Conservation (phyloP, 1,140 invertebrate genomes). For the Drosophila orosa region DNA sequence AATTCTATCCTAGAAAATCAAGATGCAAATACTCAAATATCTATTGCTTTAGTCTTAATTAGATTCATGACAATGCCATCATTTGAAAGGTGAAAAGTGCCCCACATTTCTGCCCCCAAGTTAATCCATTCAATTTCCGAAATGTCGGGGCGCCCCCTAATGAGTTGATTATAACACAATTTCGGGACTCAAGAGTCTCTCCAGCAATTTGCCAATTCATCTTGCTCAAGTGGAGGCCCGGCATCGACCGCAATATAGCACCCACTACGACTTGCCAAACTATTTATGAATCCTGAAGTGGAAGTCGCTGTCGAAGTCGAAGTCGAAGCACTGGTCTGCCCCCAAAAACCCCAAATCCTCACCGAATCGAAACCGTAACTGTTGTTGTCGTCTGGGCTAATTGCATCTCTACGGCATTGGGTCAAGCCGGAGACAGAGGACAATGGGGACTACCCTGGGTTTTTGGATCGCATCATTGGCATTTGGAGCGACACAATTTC, state of each 20-base stretch:
- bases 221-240: conserved; percentile 52
- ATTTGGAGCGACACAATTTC: conserved; percentile 31
- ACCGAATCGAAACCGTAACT: conserved; percentile 25
- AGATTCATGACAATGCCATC: neutral
- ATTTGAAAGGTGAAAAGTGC: conserved; percentile 21
- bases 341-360: conserved; percentile 1
- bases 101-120: neutral
- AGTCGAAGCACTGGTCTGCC: conserved; percentile 15
- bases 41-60: neutral
- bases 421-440: conserved; percentile 38
- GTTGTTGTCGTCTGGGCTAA: conserved; percentile 57
- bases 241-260: conserved; percentile 59
- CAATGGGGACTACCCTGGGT: conserved; percentile 39
- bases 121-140: conserved; percentile 16
- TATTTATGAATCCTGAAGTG: conserved; percentile 59
- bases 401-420: conserved; percentile 59
- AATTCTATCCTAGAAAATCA: neutral
- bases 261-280: conserved; percentile 57
- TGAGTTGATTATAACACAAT: conserved; percentile 52
- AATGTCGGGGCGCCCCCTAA: conserved; percentile 19
- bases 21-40: neutral
- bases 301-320: neutral
- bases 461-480: conserved; percentile 29
- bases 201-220: conserved; percentile 70
- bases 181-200: conserved; percentile 46